A percentile compares a stretch with the other conserved stretches of the same genome.
These are phyloP conservation scores for Alitta virens DNA, from an alignment of 2,888 invertebrate species.

Conservation along the genomic window DNA sequence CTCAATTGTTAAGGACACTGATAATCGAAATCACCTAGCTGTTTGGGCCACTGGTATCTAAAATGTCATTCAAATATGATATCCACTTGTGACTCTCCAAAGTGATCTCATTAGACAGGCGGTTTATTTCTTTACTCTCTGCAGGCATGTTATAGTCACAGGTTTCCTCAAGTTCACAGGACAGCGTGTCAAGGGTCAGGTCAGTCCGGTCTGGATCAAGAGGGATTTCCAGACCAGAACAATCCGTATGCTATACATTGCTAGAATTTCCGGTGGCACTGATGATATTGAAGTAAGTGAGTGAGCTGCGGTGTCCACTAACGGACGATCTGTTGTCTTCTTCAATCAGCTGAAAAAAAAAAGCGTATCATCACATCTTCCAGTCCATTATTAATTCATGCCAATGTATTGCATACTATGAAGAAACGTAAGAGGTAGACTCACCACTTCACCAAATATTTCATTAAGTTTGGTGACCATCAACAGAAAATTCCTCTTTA, in stretches of 20 bases:
- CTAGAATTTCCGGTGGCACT: constrained; percentile 23
- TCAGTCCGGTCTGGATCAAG: no score
- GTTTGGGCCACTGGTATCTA: no score
- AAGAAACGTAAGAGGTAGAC: constrained; percentile 4
- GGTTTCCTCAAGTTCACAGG: no score
- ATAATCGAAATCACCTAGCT: no score
- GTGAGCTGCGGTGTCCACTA: constrained; percentile 22
- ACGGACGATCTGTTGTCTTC: constrained; percentile 19
- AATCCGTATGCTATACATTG: constrained; percentile 10
- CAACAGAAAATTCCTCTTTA: constrained; percentile 83
- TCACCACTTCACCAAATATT: constrained; percentile 53
- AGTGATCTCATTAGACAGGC: no score
- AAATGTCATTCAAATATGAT: no score
- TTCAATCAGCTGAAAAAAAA: constrained; percentile 18
- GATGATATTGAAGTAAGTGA: constrained; percentile 27
- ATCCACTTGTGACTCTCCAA: no score
- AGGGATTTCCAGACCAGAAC: not conserved
- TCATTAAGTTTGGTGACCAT: constrained; percentile 70
- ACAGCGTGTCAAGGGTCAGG: no score
- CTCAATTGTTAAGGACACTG: no score
- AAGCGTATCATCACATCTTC: not conserved
- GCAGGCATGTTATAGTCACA: no score
- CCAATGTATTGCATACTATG: not conserved
- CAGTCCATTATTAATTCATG: not conserved
- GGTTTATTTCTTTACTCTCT: no score